Conservation (phyloP, 2,888 invertebrate species). For the Biston betularia region DNA sequence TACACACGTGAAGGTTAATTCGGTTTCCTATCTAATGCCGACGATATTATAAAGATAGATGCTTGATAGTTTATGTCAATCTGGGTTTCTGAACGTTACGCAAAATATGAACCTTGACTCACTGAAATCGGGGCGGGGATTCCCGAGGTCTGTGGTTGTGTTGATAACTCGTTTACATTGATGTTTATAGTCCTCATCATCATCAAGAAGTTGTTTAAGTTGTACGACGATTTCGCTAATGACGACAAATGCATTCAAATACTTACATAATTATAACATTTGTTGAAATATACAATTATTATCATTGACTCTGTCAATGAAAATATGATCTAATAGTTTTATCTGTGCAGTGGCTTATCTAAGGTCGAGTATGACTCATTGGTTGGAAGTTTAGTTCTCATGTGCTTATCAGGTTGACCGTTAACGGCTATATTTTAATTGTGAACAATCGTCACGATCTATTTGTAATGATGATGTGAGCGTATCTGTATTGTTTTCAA, state of each 20-base stretch:
- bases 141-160: constrained; percentile 20
- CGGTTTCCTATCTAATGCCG: constrained; percentile 18
- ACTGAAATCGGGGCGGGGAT: constrained; percentile 1
- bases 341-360: constrained; percentile 17
- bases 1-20: constrained; percentile 27
- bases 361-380: constrained; percentile 37
- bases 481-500: constrained; percentile 17
- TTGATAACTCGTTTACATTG: constrained; percentile 9
- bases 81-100: constrained; percentile 11
- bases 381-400: constrained; percentile 38
- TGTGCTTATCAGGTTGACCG: constrained; percentile 44
- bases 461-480: constrained; percentile 28
- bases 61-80: constrained; percentile 19
- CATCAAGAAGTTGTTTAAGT: constrained; percentile 2
- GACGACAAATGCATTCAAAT: not conserved
- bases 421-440: constrained; percentile 58
- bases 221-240: constrained; percentile 4
- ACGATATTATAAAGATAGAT: constrained; percentile 21
- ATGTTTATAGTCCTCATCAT: constrained; percentile 15
- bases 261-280: not conserved
- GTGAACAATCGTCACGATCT: constrained; percentile 33
- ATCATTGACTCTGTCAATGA: constrained; percentile 5
- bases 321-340: constrained; percentile 26
- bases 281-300: not conserved
- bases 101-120: constrained; percentile 12